Conservation (phyloP, 2,888 invertebrate species). For the Bombyx huttoni region DNA sequence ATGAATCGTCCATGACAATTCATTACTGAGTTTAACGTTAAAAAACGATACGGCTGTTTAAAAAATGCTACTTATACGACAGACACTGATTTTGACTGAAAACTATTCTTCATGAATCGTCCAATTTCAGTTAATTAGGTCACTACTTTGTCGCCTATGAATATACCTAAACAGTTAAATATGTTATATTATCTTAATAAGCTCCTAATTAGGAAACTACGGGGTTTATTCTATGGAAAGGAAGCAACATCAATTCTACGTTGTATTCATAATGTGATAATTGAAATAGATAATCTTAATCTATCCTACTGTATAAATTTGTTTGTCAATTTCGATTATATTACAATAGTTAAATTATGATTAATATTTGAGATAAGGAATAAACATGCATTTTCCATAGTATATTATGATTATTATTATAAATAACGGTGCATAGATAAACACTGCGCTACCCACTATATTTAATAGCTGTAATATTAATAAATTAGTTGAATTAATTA, state of each 20-base stretch:
- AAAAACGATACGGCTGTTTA: too few species aligned
- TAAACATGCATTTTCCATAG: background rate
- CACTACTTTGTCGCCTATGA: conserved; percentile 10
- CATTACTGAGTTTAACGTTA: background rate
- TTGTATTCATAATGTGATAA: background rate
- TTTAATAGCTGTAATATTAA: background rate
- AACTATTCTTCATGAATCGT: too few species aligned
- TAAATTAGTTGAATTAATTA: background rate
- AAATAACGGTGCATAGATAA: background rate
- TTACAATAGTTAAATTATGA: background rate
- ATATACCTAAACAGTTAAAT: background rate
- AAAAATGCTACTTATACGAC: too few species aligned
- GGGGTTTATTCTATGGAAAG: background rate
- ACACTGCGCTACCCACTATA: background rate
- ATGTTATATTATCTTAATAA: background rate
- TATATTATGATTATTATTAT: background rate
- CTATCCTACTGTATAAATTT: background rate
- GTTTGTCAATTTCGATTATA: background rate
- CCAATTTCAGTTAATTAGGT: conserved; percentile 19
- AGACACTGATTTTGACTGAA: too few species aligned
- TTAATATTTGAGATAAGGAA: background rate
- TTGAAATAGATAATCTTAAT: background rate
- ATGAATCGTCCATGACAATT: background rate
- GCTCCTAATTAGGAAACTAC: background rate
- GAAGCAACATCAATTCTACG: background rate